phyloP scores from a whole-genome alignment of 2,797 vertebrate species.

The Sparidentex hasta region DNA sequence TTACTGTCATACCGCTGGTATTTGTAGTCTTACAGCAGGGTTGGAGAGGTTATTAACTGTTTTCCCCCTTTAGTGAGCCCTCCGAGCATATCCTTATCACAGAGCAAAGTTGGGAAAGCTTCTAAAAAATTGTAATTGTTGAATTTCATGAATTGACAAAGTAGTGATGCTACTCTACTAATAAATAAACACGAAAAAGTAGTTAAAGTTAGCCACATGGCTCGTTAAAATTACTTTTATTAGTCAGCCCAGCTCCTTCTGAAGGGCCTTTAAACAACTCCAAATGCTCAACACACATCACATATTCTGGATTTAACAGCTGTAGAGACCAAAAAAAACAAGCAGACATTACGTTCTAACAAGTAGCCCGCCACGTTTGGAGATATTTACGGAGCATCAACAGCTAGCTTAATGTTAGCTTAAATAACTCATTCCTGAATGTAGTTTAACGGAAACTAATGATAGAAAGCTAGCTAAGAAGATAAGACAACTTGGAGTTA shows the following conservation, averaged over 20 bases:
- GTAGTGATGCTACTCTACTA: not conserved
- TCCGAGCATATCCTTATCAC: not conserved
- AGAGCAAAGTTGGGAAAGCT: not conserved
- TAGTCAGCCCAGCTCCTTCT: not conserved
- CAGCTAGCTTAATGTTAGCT: not conserved
- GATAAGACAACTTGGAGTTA: not conserved
- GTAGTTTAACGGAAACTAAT: not conserved
- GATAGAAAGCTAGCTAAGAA: not conserved
- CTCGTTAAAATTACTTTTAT: not conserved
- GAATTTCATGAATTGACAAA: not conserved
- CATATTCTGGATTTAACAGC: not conserved
- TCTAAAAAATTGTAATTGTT: not conserved
- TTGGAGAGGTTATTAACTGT: conserved; percentile 19
- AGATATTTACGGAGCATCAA: not conserved
- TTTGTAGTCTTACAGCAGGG: conserved; percentile 23
- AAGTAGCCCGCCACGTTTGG: not conserved
- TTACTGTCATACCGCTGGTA: conserved; percentile 48
- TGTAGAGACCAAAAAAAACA: not conserved
- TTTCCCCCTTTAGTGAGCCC: not conserved
- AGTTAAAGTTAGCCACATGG: not conserved
- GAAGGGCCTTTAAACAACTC: not conserved
- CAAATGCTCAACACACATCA: not conserved
- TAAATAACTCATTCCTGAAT: not conserved
- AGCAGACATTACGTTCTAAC: not conserved
- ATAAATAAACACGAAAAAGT: not conserved